Conservation (phyloP, 2,888 invertebrate genomes). For the Ennomos erosarius region DNA sequence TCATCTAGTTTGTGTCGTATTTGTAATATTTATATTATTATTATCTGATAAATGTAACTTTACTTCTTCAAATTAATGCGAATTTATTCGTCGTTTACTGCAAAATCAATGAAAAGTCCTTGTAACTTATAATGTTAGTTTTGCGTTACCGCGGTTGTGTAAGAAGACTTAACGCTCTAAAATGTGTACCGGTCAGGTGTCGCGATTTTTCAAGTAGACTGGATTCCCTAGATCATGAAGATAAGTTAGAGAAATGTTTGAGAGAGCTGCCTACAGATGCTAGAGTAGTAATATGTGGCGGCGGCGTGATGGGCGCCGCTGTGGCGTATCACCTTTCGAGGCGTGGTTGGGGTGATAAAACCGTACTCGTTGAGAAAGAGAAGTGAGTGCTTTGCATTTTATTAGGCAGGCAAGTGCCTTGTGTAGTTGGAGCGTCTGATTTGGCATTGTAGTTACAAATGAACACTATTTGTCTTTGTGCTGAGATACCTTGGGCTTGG, state of each 20-base stretch:
- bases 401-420: neutral
- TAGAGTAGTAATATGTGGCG: conserved; percentile 95
- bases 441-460: too few relatives aligned
- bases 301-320: conserved; percentile 96
- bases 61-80: neutral
- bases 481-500: too few relatives aligned
- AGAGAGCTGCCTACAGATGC: conserved; percentile 77
- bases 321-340: conserved; percentile 95
- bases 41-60: too few relatives aligned
- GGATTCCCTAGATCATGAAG: conserved; percentile 64
- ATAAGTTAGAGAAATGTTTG: conserved; percentile 65
- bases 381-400: conserved; percentile 78
- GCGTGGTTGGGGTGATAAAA: conserved; percentile 92
- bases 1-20: too few relatives aligned
- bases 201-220: conserved; percentile 56
- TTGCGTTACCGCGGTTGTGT: conserved; percentile 1
- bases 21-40: too few relatives aligned
- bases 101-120: neutral
- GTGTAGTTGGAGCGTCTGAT: too few relatives aligned
- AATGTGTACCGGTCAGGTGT: conserved; percentile 20
- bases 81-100: neutral
- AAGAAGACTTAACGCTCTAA: conserved; percentile 9
- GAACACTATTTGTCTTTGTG: too few relatives aligned
- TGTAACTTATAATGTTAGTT: conserved; percentile 7
- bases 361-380: conserved; percentile 94